Base-by-base conservation (phyloP, 2,113 vertebrate species). In the Toxotes chatareus region DNA sequence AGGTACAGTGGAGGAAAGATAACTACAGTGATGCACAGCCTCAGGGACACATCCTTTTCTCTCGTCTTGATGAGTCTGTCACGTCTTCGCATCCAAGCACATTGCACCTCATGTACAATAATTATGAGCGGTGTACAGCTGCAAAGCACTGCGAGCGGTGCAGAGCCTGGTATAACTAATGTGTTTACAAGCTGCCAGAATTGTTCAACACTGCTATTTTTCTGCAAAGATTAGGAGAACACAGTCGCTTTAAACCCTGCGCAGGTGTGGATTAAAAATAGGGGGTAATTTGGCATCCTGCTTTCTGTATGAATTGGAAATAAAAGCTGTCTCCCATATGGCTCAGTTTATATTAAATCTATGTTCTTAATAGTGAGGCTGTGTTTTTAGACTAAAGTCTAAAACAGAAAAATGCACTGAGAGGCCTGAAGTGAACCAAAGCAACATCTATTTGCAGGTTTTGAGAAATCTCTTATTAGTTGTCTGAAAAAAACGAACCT, bases 141-240 rank as follows among this genome's bases (percentile, higher is more conserved):
- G 86, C 73, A 87, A 73, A 84, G 80, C 80, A 65, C 81, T 21
- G 62, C 10, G 32, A 83, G 77, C 79, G 19, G 57, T 34, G 85
- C 82, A 53, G 82, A 71, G 73, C 56, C 44, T 40, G 81, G 46
- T 75, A 73, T 82, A 87, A 89, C 85, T 87, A 83, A 89, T 85
- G 79, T 86, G 82, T 92, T 91, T 86, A 87, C 83, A 82, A 83
- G 82, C 84, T 82, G 74, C 49, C 76, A 79, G 38, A 73, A 82
- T 68, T 81, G 59, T 65, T 86, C 84, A 73, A 42, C 73, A 23
- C n/a, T 56, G 60, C 57, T 49, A 71, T 83, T 76, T 75, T 38
- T 86, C 83, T 79, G 59, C 76, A 83, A 44, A 62, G 76, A 87
- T 75, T 62, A 71, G 60, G 38, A 60, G 60, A 63, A 68, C 72